phyloP scores from a whole-genome alignment of 2,113 vertebrate genomes.

The Salvator merianae region DNA sequence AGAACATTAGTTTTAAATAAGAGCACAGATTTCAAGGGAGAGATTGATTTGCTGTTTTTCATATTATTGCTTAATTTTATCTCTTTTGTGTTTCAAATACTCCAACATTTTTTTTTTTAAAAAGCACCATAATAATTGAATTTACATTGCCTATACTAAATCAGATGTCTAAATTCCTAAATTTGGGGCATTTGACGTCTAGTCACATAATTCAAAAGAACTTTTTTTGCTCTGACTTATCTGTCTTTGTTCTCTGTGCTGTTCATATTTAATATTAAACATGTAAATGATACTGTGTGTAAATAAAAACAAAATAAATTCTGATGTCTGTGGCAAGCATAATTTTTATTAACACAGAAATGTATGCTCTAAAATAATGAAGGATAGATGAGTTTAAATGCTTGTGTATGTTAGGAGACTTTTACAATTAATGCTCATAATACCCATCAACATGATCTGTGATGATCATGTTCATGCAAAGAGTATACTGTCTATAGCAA shows the following conservation, averaged over 20 bases:
- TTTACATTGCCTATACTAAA: conserved; percentile 59
- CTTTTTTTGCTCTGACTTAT: conserved; percentile 59
- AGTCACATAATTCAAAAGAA: conserved; percentile 60
- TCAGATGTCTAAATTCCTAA: conserved; percentile 46
- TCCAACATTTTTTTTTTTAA: conserved; percentile 54
- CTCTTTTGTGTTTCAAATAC: conserved; percentile 57
- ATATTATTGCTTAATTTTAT: conserved; percentile 56
- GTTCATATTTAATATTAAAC: conserved; percentile 64
- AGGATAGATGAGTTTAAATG: too few species aligned
- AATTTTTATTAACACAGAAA: conserved; percentile 76
- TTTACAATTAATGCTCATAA: too few species aligned
- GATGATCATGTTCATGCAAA: neutral
- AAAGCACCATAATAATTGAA: conserved; percentile 61
- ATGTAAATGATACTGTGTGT: conserved; percentile 63
- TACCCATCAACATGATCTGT: too few species aligned
- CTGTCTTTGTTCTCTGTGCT: conserved; percentile 63
- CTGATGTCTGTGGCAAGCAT: conserved; percentile 66
- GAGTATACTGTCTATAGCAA: too few species aligned
- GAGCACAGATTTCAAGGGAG: conserved; percentile 62
- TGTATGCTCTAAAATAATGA: conserved; percentile 58
- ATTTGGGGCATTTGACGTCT: conserved; percentile 58
- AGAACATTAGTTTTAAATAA: conserved; percentile 49
- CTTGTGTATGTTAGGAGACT: too few species aligned
- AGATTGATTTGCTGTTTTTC: conserved; percentile 21
- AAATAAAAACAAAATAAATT: conserved; percentile 61